Evolutionary conservation across 2,888 invertebrate species (phyloP).

Genomic region (Cepaea hortensis): DNA sequence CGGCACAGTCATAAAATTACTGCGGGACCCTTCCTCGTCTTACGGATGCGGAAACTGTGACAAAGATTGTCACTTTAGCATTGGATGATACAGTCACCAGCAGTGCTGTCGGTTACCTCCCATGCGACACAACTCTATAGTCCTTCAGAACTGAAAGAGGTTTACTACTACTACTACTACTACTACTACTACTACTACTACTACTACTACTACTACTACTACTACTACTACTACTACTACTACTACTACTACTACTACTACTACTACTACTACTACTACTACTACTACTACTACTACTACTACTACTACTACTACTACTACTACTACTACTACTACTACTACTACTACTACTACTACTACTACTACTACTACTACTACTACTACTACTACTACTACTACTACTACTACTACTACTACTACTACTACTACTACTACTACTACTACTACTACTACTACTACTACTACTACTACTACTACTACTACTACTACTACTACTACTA

Average conservation of each 20-base stretch:
- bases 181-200: conserved; percentile 18
- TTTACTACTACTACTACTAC: not conserved
- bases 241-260: conserved; percentile 34
- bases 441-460: conserved; percentile 28
- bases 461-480: conserved; percentile 34
- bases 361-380: conserved; percentile 34
- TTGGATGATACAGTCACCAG: no score
- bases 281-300: conserved; percentile 3
- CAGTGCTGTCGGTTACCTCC: no score
- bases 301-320: conserved; percentile 15
- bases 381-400: conserved; percentile 31
- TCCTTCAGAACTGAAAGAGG: no score
- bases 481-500: conserved; percentile 34
- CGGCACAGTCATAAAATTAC: no score
- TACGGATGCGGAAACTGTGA: no score
- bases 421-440: conserved; percentile 17
- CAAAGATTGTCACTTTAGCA: no score
- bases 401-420: conserved; percentile 1
- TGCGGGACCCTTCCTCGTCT: no score
- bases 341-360: conserved; percentile 36
- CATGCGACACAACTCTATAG: no score
- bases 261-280: conserved; percentile 32
- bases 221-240: conserved; percentile 35
- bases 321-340: conserved; percentile 18
- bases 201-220: conserved; percentile 16